Percentiles rank a stretch among this genome's conserved stretches.
Conservation (phyloP, 2,888 invertebrate species). For the Morinoia aosen region DNA sequence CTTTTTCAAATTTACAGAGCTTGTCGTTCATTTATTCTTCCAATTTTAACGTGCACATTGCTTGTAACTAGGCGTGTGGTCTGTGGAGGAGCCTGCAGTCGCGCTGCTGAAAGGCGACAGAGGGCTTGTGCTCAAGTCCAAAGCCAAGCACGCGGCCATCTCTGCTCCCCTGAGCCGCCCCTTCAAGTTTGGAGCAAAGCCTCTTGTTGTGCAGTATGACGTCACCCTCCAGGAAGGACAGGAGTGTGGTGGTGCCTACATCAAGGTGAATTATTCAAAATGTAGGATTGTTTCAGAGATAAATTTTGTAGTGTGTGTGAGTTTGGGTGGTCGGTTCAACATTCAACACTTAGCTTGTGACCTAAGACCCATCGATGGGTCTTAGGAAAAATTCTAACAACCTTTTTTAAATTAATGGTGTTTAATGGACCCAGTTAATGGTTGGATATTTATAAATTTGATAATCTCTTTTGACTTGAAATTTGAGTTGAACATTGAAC, state of each 20-base stretch:
- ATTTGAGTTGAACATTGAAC: too few species aligned
- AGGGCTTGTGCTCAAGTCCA: conserved; percentile 90
- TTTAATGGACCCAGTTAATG: too few species aligned
- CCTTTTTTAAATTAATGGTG: too few species aligned
- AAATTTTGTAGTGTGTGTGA: background rate
- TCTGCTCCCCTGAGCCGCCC: conserved; percentile 82
- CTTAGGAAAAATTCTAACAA: too few species aligned
- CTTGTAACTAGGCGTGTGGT: conserved; percentile 75
- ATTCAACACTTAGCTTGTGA: too few species aligned
- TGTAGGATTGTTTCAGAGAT: background rate
- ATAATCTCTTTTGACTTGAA: too few species aligned
- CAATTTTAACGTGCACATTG: background rate
- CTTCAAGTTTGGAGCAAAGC: conserved; percentile 85
- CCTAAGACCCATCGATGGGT: too few species aligned
- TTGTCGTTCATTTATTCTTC: background rate
- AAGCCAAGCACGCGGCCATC: conserved; percentile 97
- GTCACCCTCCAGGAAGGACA: conserved; percentile 93
- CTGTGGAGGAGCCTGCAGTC: conserved; percentile 82
- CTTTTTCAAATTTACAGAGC: too few species aligned
- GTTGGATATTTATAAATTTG: too few species aligned
- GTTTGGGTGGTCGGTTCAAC: too few species aligned
- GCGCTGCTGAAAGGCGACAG: conserved; percentile 86
- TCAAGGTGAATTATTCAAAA: conserved; percentile 79
- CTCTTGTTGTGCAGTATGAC: conserved; percentile 91
- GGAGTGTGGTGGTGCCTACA: conserved; percentile 98